phyloP scores from a whole-genome alignment of 2,113 vertebrate genomes.

The Carlito syrichta region DNA sequence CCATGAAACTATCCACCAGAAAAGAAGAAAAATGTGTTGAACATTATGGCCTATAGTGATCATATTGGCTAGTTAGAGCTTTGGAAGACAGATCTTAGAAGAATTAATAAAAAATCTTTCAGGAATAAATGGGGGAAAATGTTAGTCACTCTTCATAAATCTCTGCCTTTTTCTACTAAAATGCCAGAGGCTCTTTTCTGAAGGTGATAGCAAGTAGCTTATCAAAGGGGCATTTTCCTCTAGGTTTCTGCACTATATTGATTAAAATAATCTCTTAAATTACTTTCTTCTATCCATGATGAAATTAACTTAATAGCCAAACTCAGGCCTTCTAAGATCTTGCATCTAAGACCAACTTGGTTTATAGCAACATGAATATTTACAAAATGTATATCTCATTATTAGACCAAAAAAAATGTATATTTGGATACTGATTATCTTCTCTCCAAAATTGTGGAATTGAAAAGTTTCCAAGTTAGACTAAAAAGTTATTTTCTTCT shows the following conservation, averaged over 20 bases:
- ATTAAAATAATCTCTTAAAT: background rate
- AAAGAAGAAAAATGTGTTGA: background rate
- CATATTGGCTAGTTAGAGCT: background rate
- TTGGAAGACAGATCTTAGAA: background rate
- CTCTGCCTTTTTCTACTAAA: background rate
- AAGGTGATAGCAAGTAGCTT: background rate
- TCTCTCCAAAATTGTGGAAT: background rate
- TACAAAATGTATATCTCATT: background rate
- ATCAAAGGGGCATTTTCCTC: background rate
- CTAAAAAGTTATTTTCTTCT: background rate
- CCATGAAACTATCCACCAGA: background rate
- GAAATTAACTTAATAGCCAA: conserved; percentile 1
- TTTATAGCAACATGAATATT: background rate
- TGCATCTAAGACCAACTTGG: background rate
- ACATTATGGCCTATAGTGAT: background rate
- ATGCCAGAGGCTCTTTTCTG: background rate
- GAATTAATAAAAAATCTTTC: background rate
- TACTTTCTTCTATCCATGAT: background rate
- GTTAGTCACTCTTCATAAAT: background rate
- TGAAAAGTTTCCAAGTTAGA: background rate
- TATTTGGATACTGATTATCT: background rate
- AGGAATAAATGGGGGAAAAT: background rate
- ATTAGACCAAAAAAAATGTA: background rate
- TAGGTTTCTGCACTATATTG: background rate
- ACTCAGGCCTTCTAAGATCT: background rate